Evolutionary conservation across 2,888 invertebrate species (phyloP).

Genomic region (Trilocha varians): DNA sequence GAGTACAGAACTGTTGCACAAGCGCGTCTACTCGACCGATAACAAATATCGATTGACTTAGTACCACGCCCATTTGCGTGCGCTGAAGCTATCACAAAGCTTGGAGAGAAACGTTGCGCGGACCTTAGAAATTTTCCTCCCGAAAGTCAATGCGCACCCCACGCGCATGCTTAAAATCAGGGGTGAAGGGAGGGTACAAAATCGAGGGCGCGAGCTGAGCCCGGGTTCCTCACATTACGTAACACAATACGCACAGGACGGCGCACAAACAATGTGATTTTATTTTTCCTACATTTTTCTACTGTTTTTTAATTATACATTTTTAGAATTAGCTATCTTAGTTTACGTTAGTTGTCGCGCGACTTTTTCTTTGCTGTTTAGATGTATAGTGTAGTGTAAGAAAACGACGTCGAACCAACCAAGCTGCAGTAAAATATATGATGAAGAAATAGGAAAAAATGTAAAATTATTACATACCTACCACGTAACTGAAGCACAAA

Average conservation of each 20-base stretch:
- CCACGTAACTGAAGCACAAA: background rate
- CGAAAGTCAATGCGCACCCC: constrained; percentile 26
- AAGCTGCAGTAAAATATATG: constrained; percentile 38
- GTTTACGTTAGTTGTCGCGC: constrained; percentile 59
- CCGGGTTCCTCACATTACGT: constrained; percentile 66
- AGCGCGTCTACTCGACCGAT: background rate
- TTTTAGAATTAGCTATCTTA: constrained; percentile 63
- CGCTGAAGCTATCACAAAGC: constrained; percentile 1
- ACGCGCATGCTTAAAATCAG: constrained; percentile 18
- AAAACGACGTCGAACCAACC: constrained; percentile 22
- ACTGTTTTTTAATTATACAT: constrained; percentile 67
- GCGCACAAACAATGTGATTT: constrained; percentile 74
- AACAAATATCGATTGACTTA: constrained; percentile 21
- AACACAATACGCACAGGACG: constrained; percentile 70
- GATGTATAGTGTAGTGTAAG: constrained; percentile 42
- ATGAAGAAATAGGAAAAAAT: constrained; percentile 12
- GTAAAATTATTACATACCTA: constrained; percentile 1
- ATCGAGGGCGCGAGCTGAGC: constrained; percentile 36
- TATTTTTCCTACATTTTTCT: constrained; percentile 62
- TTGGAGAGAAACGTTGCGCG: constrained; percentile 1
- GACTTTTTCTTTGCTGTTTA: constrained; percentile 43
- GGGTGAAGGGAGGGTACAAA: constrained; percentile 28
- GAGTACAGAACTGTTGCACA: too few relatives aligned
- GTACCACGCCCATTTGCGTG: background rate
- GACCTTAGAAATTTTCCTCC: constrained; percentile 18